Percentiles rank a stretch among this genome's conserved stretches.
Evolutionary conservation across 1,140 invertebrate genomes (phyloP).

Genomic region (Marisa cornuarietis): DNA sequence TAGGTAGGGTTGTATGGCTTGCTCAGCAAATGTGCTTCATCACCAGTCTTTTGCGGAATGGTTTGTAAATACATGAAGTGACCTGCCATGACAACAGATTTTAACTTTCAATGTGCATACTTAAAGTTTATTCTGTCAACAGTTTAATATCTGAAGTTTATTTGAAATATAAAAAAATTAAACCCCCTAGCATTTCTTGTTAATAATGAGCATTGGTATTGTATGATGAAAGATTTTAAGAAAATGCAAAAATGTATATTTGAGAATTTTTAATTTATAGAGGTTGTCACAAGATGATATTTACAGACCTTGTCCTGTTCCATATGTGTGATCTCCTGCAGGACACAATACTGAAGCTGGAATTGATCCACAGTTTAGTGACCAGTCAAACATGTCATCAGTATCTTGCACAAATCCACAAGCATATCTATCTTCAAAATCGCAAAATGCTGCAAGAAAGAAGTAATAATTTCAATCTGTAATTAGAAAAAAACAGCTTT

Average conservation of each 20-base stretch:
- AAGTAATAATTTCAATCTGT: too few relatives aligned
- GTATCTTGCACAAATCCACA: slow-evolving; percentile 81
- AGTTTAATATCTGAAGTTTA: too few relatives aligned
- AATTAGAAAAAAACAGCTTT: too few relatives aligned
- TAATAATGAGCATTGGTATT: too few relatives aligned
- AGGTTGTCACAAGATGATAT: too few relatives aligned
- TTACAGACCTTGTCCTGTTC: slow-evolving; percentile 23
- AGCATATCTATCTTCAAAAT: slow-evolving; percentile 75
- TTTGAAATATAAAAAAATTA: too few relatives aligned
- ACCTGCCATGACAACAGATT: slow-evolving; percentile 21
- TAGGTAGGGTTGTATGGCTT: slow-evolving; percentile 30
- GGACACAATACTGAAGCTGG: slow-evolving; percentile 37
- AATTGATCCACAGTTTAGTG: slow-evolving; percentile 43
- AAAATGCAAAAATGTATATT: too few relatives aligned
- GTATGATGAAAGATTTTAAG: too few relatives aligned
- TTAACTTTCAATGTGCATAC: neutral
- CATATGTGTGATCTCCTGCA: slow-evolving; percentile 38
- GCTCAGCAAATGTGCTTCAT: slow-evolving; percentile 51
- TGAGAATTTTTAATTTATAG: too few relatives aligned
- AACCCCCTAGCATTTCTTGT: too few relatives aligned
- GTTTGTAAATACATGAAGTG: slow-evolving; percentile 55
- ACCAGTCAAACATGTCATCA: slow-evolving; percentile 62
- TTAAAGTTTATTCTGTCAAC: too few relatives aligned
- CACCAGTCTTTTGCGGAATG: slow-evolving; percentile 40
- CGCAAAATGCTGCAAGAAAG: slow-evolving; percentile 58